Evolutionary conservation across 2,888 invertebrate species (phyloP).

Genomic region (Megalurothrips usitatus): DNA sequence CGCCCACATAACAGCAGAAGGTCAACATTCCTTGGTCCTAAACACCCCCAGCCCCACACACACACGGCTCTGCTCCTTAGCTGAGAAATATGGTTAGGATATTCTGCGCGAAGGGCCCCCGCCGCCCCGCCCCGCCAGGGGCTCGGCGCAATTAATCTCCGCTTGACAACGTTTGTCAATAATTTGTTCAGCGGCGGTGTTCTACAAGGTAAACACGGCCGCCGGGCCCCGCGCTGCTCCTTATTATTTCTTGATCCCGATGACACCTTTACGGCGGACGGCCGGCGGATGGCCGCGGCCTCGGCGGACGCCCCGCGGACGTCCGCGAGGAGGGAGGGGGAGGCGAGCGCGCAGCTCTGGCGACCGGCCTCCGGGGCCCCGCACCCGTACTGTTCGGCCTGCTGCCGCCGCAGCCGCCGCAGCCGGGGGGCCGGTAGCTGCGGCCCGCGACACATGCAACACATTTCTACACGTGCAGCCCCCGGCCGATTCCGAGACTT

Average conservation of each 20-base stretch:
- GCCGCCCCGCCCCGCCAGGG: too few species aligned
- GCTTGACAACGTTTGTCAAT: background rate
- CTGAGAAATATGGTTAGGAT: too few species aligned
- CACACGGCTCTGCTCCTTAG: too few species aligned
- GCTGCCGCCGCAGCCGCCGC: background rate
- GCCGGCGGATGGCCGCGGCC: too few species aligned
- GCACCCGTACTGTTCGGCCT: background rate
- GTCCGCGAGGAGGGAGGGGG: too few species aligned
- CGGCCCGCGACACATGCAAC: constrained; percentile 4
- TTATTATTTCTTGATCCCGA: too few species aligned
- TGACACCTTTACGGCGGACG: too few species aligned
- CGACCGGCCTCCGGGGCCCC: background rate
- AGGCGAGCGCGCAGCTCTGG: background rate
- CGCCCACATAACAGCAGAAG: too few species aligned
- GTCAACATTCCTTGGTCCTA: too few species aligned
- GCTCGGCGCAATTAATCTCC: background rate
- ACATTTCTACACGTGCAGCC: constrained; percentile 9
- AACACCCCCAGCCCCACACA: too few species aligned
- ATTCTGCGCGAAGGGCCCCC: too few species aligned
- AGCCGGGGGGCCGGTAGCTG: background rate
- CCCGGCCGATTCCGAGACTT: background rate
- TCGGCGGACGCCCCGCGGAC: background rate
- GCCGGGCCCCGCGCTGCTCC: background rate
- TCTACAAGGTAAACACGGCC: constrained; percentile 4
- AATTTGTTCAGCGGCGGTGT: constrained; percentile 1